A percentile compares a stretch with the other conserved stretches of the same genome.
phyloP scores from a whole-genome alignment of 2,113 vertebrate species.

The Chaetops frenatus region DNA sequence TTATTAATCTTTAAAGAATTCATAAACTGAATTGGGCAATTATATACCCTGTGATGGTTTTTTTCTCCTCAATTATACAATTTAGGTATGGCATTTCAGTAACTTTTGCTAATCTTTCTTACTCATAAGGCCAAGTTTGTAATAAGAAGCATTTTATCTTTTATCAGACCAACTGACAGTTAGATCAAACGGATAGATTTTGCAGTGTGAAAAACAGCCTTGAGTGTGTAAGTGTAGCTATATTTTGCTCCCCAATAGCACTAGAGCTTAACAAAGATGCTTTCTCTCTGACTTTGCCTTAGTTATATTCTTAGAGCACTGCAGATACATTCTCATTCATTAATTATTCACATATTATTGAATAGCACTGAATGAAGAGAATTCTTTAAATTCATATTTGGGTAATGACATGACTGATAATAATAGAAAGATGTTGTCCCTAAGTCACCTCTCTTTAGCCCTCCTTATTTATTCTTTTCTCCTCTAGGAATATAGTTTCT shows the following conservation, averaged over 20 bases:
- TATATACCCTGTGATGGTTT: neutral
- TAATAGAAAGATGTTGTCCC: neutral
- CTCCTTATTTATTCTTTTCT: neutral
- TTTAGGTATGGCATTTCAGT: neutral
- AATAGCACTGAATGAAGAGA: neutral
- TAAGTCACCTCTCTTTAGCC: neutral
- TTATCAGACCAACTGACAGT: neutral
- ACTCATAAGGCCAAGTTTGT: neutral
- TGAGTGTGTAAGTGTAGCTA: neutral
- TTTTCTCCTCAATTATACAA: neutral
- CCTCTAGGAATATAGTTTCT: neutral
- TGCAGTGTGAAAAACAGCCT: neutral
- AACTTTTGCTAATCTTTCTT: neutral
- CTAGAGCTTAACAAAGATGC: neutral
- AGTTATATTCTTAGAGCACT: neutral
- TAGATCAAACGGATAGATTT: neutral
- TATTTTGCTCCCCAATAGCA: neutral
- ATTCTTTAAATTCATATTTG: neutral
- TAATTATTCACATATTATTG: neutral
- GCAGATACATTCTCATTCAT: neutral
- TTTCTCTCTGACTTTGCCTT: neutral
- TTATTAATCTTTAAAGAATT: neutral
- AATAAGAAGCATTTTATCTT: neutral
- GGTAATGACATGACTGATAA: neutral
- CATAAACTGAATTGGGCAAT: neutral